Conservation (phyloP, 2,797 vertebrate species). For the Phrynocephalus vlangalii region DNA sequence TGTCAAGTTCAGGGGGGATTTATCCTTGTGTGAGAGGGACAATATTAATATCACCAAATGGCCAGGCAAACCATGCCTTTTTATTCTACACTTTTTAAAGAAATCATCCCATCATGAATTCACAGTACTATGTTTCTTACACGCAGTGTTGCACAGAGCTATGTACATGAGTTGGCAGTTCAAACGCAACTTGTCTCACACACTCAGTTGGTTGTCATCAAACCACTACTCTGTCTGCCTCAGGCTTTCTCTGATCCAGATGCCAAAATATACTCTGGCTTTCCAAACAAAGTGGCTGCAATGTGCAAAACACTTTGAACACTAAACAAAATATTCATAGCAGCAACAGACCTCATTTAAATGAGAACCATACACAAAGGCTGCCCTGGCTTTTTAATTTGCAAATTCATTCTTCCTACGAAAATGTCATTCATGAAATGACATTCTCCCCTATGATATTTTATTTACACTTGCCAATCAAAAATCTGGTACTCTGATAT, state of each 20-base stretch:
- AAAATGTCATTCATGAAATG: too few species aligned
- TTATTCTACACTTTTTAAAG: background rate
- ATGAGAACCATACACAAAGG: too few species aligned
- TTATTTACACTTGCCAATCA: background rate
- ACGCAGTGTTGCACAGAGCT: background rate
- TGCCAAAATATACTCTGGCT: background rate
- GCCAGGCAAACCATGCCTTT: background rate
- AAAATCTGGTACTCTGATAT: background rate
- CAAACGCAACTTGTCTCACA: background rate
- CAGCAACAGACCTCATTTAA: too few species aligned
- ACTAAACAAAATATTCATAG: too few species aligned
- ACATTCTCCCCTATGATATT: background rate
- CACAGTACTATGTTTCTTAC: background rate
- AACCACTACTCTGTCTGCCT: background rate
- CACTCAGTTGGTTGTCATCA: background rate
- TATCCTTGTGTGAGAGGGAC: slow-evolving; percentile 1
- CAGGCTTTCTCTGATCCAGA: background rate
- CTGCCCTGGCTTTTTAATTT: too few species aligned
- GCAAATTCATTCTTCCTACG: too few species aligned
- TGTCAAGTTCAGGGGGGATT: background rate
- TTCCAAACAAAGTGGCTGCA: background rate
- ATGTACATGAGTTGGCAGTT: background rate
- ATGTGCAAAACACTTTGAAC: background rate
- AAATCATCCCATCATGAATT: background rate
- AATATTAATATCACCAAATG: background rate